Percentiles rank a stretch among this genome's conserved stretches.
Evolutionary conservation across 2,797 vertebrate species (phyloP).

Genomic region (Neomorphus geoffroyi): DNA sequence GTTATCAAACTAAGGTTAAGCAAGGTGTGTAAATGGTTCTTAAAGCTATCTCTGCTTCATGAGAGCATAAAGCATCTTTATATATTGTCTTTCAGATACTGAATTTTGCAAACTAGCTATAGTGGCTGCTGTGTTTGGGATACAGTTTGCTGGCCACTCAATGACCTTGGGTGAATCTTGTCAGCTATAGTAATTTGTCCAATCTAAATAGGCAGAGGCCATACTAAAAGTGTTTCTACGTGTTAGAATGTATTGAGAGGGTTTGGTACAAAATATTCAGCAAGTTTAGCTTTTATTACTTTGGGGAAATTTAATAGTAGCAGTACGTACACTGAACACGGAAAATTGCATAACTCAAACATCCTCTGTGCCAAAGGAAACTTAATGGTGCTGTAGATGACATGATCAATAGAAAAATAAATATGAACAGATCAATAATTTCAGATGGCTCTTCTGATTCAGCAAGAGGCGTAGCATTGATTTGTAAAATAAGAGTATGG

Average conservation of each 20-base stretch:
- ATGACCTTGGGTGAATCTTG: background rate
- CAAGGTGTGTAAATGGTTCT: background rate
- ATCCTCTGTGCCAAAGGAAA: background rate
- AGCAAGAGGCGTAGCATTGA: conserved; percentile 23
- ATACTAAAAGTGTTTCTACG: background rate
- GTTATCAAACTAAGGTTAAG: background rate
- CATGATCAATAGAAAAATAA: conserved; percentile 22
- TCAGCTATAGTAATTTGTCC: background rate
- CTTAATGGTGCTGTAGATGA: background rate
- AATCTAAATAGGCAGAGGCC: background rate
- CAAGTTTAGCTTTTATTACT: background rate
- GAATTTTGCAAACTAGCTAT: background rate
- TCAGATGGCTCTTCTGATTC: conserved; percentile 20
- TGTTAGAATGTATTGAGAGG: background rate
- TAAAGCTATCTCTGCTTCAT: background rate
- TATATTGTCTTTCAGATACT: background rate
- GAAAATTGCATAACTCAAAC: background rate
- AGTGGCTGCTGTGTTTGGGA: background rate
- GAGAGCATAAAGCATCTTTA: background rate
- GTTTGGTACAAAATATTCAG: background rate
- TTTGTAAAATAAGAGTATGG: conserved; percentile 13
- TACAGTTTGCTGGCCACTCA: background rate
- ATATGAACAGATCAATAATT: conserved; percentile 28
- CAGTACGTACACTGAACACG: background rate
- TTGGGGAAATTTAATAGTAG: background rate